Evolutionary conservation across 2,797 vertebrate genomes (phyloP), one percentile per base, ranked within the genome.

Genomic region (Emys orbicularis): DNA sequence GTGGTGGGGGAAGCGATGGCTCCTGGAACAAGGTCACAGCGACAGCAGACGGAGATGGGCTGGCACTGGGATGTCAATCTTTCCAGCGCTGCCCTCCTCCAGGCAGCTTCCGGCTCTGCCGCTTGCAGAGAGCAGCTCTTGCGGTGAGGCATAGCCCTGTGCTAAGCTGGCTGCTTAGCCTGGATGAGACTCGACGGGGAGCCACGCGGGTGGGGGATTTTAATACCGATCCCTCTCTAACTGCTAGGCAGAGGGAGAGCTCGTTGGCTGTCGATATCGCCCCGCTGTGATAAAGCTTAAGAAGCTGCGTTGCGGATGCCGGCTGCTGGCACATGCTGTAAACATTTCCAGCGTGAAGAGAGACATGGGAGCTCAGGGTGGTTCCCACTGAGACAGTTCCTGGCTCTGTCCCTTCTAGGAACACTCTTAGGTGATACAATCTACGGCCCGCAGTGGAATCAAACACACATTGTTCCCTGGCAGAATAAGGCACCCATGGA

Each of bases 261-360:
- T 94, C 95, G 92, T 86, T 83, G 94, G 90, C 80, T 95, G 95
- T 87, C 90, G 23, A 95, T 97, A 56, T 27, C 50, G 52, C 72
- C 96, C 97, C 34, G 92, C 96, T 97, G 96, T 54, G 97, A 95
- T 97, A 97, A 97, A 98, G 96, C 97, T 94, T 93, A 89, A 97
- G 96, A 87, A 97, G 93, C 92, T 84, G 94, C 84, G 96, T 88
- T 93, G 94, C 95, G 79, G 95, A 93, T 94, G 94, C 96, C 96
- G 92, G 91, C 96, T 83, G 96, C 0, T 89, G 80, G 93, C 95
- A 79, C 94, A 83, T 0, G 92, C 92, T 94, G 15, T 65, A 84
- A 91, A 89, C 27, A 90, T 49, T 96, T 54, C 91, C 80, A 72
- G 93, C 86, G 34, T 12, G 87, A 68, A 94, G 92, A 0, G 86